A percentile compares a stretch with the other conserved stretches of the same genome.
Conservation (phyloP, 2,113 vertebrate genomes). For the Scophthalmus maximus region DNA sequence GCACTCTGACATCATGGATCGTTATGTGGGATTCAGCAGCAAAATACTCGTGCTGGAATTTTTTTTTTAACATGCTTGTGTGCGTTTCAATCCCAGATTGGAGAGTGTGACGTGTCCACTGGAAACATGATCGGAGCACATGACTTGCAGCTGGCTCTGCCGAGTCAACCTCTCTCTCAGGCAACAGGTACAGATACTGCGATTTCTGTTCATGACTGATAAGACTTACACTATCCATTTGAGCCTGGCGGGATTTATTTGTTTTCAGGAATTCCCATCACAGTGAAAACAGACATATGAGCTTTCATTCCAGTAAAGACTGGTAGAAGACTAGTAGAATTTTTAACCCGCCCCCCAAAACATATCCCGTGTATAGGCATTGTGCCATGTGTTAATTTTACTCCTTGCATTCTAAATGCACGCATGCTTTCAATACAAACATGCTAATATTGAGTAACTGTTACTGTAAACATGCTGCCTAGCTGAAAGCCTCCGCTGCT, state of each 20-base stretch:
- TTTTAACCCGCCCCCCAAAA: too few species aligned
- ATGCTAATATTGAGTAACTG: not conserved
- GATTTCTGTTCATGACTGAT: not conserved
- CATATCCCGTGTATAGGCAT: too few species aligned
- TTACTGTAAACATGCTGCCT: too few species aligned
- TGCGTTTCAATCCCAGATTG: slow-evolving; percentile 84
- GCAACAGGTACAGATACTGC: slow-evolving; percentile 79
- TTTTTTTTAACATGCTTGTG: not conserved
- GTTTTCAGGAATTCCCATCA: not conserved
- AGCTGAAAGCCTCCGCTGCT: not conserved
- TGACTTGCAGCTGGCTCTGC: slow-evolving; percentile 88
- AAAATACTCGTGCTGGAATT: not conserved
- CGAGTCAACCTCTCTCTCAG: slow-evolving; percentile 88
- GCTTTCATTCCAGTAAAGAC: too few species aligned
- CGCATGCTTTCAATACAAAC: not conserved
- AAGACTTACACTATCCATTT: not conserved
- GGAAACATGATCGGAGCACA: slow-evolving; percentile 81
- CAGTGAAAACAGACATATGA: too few species aligned
- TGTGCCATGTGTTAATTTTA: not conserved
- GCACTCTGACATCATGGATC: not conserved
- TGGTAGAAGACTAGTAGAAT: too few species aligned
- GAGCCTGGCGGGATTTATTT: not conserved
- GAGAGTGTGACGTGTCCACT: slow-evolving; percentile 87
- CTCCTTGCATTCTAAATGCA: slow-evolving; percentile 2
- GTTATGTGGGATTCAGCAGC: not conserved